phyloP scores from a whole-genome alignment of 2,888 invertebrate species.

The Nasonia oneida region DNA sequence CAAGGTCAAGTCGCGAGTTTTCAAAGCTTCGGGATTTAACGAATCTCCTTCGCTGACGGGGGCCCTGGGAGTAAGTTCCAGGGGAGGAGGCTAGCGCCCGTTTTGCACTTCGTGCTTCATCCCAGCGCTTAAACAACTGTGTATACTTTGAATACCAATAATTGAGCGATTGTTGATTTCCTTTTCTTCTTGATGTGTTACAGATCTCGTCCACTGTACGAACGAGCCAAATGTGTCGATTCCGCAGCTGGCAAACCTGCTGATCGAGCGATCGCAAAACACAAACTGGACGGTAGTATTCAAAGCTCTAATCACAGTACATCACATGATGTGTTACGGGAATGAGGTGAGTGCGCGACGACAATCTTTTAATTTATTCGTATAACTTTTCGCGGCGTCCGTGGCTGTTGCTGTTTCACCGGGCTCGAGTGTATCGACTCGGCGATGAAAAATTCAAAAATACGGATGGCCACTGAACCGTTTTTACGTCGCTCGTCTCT shows the following conservation, averaged over 20 bases:
- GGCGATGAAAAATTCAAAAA: neutral
- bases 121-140: neutral
- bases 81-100: neutral
- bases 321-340: slow-evolving; percentile 99
- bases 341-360: slow-evolving; percentile 90
- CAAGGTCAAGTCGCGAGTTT: neutral
- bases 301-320: slow-evolving; percentile 98
- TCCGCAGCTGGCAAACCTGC: slow-evolving; percentile 98
- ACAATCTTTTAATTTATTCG: neutral
- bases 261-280: slow-evolving; percentile 98
- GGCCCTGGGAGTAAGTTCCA: neutral
- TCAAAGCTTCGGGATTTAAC: neutral
- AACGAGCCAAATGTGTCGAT: slow-evolving; percentile 99
- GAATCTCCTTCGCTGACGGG: neutral
- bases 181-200: slow-evolving; percentile 76
- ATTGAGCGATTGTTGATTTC: neutral
- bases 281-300: slow-evolving; percentile 99
- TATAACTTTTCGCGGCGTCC: neutral
- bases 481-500: neutral
- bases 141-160: neutral
- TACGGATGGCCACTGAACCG: neutral
- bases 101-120: neutral
- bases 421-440: neutral
- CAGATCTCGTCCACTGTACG: slow-evolving; percentile 99
- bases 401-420: slow-evolving; percentile 4